phyloP scores from a whole-genome alignment of 2,113 vertebrate genomes.

The Pterocles orientalis region DNA sequence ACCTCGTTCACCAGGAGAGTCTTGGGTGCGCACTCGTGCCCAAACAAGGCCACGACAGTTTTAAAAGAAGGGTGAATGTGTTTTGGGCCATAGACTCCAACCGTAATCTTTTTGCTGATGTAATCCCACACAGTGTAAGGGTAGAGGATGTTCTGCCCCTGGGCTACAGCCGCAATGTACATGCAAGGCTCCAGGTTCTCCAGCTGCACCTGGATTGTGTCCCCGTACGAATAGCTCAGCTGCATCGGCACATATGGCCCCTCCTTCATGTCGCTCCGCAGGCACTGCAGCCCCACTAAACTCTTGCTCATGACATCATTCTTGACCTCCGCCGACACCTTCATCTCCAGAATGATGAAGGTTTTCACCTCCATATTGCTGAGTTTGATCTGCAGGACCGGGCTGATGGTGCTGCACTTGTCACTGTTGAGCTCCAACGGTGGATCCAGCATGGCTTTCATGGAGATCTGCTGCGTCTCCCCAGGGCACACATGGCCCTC shows the following conservation, averaged over 20 bases:
- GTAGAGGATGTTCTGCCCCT: constrained; percentile 80
- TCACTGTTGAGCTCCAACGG: constrained; percentile 93
- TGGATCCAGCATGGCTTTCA: constrained; percentile 91
- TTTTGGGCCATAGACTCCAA: constrained; percentile 94
- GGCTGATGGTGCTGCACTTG: constrained; percentile 88
- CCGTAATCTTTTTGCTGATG: constrained; percentile 89
- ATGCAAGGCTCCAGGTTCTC: constrained; percentile 94
- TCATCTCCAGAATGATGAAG: constrained; percentile 88
- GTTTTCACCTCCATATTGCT: constrained; percentile 92
- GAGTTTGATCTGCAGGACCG: constrained; percentile 92
- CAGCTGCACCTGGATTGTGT: constrained; percentile 88
- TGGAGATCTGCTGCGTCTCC: constrained; percentile 91
- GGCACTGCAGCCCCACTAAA: constrained; percentile 82
- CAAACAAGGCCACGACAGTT: constrained; percentile 91
- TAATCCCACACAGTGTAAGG: constrained; percentile 92
- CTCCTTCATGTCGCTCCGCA: constrained; percentile 90
- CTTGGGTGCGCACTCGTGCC: constrained; percentile 94
- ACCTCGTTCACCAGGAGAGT: constrained; percentile 88
- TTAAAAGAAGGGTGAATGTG: constrained; percentile 97
- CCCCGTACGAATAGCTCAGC: constrained; percentile 81
- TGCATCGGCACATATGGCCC: constrained; percentile 85
- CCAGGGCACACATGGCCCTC: constrained; percentile 87
- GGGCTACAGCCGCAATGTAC: constrained; percentile 88
- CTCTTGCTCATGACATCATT: constrained; percentile 77
- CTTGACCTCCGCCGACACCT: constrained; percentile 88